Base-by-base conservation (phyloP, 1,140 invertebrate genomes). In the Aphis gossypii region DNA sequence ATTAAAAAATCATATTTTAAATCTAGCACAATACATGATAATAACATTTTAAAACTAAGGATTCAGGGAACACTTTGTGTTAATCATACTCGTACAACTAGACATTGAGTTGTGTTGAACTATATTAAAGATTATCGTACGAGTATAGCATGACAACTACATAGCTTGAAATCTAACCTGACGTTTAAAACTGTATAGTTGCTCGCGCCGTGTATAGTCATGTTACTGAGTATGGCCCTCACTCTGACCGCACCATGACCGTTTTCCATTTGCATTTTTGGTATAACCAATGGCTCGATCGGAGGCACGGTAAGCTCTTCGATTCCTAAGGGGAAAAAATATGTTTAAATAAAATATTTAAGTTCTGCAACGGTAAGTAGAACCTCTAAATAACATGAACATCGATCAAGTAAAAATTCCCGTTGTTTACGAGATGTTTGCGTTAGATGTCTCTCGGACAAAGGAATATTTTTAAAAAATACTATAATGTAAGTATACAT, bases 201-300 rank as follows among this genome's bases (percentile, higher is more conserved):
- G 94, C 97, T 97, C 5, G 97, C 96, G 35, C 97, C 97, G 38
- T 96, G 95, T 0, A 97, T 96, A 0, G 97, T 97, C 94, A 97
- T 97, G 94, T 97, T 97, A 41, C 95, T 96, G 95, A 97, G 97
- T 1, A 96, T 94, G 0, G 97, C 97, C 21, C 96, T 96, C 11
- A 98, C 96, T 68, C 97, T 95, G 1, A 97, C 97, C 0, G 97
- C 96, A 0, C 97, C 97, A 54, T 97, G 96, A 1, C 97, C 96
- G 94, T 97, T 97, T 95, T 97, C 97, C 96, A 98, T 97, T 54
- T 96, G 96, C 93, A 98, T 95, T 93, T 96, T 96, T 25, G 97
- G 96, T 76, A 98, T 97, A 9, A 95, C 95, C 93, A 97, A 95
- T 0, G 97, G 97, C 94, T 97, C 97, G 93, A 97, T 97, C 1